Percentiles rank a stretch among this genome's conserved stretches.
These are phyloP conservation scores for Spilarctia lutea DNA, from an alignment of 2,888 invertebrate genomes.

Conservation along the genomic window DNA sequence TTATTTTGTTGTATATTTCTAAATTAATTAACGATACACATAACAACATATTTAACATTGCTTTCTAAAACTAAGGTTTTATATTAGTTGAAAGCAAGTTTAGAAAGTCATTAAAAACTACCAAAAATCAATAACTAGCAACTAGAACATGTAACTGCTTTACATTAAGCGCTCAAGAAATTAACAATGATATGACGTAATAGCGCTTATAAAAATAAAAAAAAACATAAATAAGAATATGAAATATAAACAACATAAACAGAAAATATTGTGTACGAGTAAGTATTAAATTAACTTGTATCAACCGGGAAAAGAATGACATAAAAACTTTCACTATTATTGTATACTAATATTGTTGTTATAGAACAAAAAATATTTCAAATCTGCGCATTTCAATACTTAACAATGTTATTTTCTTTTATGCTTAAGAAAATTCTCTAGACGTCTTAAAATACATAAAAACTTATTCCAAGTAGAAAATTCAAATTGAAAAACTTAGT, in stretches of 20 bases:
- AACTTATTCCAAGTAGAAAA: constrained; percentile 58
- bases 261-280: neutral
- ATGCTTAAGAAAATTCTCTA: constrained; percentile 20
- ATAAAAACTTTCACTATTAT: neutral
- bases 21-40: neutral
- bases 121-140: too few relatives aligned
- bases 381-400: constrained; percentile 27
- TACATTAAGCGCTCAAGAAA: too few relatives aligned
- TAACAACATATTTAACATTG: neutral
- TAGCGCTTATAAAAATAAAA: neutral
- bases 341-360: neutral
- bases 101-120: too few relatives aligned
- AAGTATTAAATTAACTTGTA: neutral
- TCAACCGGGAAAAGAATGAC: neutral
- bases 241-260: neutral
- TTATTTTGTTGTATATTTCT: neutral
- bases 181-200: neutral
- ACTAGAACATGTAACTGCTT: too few relatives aligned
- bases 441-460: constrained; percentile 19
- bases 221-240: neutral
- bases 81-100: too few relatives aligned
- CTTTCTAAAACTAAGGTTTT: too few relatives aligned
- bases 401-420: constrained; percentile 33
- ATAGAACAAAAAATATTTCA: constrained; percentile 16
- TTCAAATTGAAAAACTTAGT: constrained; percentile 75